Evolutionary conservation across 92 coral and sea anemone species (phyloP).

Genomic region (Heteractis magnifica): DNA sequence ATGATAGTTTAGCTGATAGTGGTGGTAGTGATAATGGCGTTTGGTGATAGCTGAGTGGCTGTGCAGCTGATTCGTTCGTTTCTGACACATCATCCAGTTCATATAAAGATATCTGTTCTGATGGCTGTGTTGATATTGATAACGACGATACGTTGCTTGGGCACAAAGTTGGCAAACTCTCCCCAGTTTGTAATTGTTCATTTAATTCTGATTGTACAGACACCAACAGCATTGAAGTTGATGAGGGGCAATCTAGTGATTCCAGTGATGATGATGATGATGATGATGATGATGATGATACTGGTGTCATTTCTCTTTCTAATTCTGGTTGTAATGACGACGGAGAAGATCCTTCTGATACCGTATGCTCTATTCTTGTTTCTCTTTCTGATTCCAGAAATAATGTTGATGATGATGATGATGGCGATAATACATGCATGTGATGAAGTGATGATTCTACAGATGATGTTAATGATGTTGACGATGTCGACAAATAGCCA

Average conservation of each 20-base stretch:
- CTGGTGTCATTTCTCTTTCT: neutral
- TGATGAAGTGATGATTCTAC: neutral
- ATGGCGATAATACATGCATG: neutral
- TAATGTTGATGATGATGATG: neutral
- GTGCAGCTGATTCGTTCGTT: neutral
- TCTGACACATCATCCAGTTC: neutral
- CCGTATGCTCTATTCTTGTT: neutral
- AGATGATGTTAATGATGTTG: constrained; percentile 9
- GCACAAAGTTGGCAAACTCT: neutral
- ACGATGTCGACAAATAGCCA: constrained; percentile 18
- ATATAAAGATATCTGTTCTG: neutral
- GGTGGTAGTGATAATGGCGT: neutral
- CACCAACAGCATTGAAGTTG: neutral
- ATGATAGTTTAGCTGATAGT: neutral
- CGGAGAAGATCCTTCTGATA: neutral
- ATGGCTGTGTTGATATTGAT: neutral
- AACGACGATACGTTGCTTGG: neutral
- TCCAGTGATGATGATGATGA: constrained; percentile 9
- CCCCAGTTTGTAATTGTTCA: neutral
- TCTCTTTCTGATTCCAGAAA: neutral
- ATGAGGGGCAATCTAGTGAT: neutral
- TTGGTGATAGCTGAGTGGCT: neutral
- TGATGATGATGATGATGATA: constrained; percentile 7
- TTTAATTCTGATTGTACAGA: neutral
- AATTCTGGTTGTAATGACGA: neutral